Percentiles rank a stretch among this genome's conserved stretches.
phyloP scores from a whole-genome alignment of 2,888 invertebrate genomes.

The Zhuqinia jingwanae region DNA sequence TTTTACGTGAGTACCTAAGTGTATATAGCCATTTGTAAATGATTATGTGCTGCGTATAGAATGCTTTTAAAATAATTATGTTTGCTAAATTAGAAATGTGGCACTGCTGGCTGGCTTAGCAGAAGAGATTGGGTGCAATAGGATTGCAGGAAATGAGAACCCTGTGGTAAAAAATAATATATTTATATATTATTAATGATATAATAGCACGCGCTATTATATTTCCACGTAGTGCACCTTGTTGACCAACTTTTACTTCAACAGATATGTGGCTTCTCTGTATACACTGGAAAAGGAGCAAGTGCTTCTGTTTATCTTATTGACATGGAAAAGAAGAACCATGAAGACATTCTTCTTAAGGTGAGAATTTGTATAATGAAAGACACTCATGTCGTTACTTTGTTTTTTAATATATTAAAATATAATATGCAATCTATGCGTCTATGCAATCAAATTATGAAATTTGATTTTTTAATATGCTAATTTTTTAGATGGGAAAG shows the following conservation, averaged over 20 bases:
- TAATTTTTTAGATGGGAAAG: slow-evolving; percentile 26
- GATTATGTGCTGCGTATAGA: too few species aligned
- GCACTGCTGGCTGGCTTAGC: neutral
- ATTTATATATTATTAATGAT: neutral
- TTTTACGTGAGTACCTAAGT: neutral
- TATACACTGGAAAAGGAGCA: slow-evolving; percentile 49
- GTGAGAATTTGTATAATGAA: too few species aligned
- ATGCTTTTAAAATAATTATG: too few species aligned
- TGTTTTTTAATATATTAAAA: too few species aligned
- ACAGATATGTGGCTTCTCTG: slow-evolving; percentile 13
- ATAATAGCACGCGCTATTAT: neutral
- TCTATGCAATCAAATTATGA: too few species aligned
- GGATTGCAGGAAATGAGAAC: neutral
- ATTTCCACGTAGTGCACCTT: neutral
- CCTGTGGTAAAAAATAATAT: neutral
- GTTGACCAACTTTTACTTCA: too few species aligned
- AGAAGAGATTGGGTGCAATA: slow-evolving; percentile 51
- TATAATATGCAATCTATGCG: too few species aligned
- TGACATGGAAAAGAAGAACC: slow-evolving; percentile 24
- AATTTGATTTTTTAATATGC: neutral
- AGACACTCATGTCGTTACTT: too few species aligned
- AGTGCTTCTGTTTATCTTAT: neutral
- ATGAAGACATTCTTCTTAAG: neutral
- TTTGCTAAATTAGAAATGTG: slow-evolving; percentile 8
- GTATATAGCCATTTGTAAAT: too few species aligned